Conservation (phyloP, 1,140 invertebrate genomes). For the Anastrepha ludens region DNA sequence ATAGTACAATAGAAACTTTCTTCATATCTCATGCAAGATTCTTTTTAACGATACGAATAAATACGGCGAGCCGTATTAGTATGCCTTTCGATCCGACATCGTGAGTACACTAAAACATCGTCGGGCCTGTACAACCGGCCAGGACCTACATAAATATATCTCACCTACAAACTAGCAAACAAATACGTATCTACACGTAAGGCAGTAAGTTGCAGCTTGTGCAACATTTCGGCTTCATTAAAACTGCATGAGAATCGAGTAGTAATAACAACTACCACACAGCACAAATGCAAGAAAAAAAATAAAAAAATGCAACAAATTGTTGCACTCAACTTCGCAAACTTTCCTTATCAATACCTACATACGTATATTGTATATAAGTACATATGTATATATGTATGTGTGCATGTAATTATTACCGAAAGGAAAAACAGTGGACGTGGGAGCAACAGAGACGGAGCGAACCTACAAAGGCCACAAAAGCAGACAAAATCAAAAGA, state of each 20-base stretch:
- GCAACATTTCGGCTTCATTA: conserved; percentile 38
- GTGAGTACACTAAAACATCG: too few species aligned
- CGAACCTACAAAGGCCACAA: conserved; percentile 20
- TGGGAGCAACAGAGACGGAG: not conserved
- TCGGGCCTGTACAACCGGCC: too few species aligned
- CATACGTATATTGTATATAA: not conserved
- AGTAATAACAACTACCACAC: not conserved
- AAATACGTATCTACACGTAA: too few species aligned
- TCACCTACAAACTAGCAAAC: not conserved
- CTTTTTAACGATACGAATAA: too few species aligned
- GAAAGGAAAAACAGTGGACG: not conserved
- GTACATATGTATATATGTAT: not conserved
- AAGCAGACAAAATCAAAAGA: conserved; percentile 68
- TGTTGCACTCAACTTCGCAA: not conserved
- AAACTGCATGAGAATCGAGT: conserved; percentile 11
- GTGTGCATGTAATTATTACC: not conserved
- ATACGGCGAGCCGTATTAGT: too few species aligned
- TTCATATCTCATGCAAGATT: too few species aligned
- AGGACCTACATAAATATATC: too few species aligned
- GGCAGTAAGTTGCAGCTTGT: too few species aligned
- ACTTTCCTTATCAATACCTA: not conserved
- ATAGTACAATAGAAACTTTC: too few species aligned
- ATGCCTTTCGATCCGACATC: too few species aligned
- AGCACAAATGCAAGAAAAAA: not conserved
- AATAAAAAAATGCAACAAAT: not conserved